A percentile compares a stretch with the other conserved stretches of the same genome.
These are phyloP conservation scores for Caenorhabditis inopinata DNA, from an alignment of 1,140 invertebrate species.

Conservation along the genomic window DNA sequence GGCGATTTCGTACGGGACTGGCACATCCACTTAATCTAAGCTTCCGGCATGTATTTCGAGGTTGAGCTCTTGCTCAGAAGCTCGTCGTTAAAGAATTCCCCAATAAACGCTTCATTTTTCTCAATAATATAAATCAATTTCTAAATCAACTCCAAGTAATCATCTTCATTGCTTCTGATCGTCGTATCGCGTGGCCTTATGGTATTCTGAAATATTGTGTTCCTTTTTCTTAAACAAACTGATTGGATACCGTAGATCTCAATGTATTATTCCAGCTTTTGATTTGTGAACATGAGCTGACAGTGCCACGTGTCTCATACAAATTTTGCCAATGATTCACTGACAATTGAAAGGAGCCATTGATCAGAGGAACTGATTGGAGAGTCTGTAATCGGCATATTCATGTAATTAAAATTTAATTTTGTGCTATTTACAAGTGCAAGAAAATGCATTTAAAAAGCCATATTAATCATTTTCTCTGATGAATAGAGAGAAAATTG, in stretches of 20 bases:
- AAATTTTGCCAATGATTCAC: not conserved
- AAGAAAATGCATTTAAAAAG: no score
- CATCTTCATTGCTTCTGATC: not conserved
- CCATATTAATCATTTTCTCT: no score
- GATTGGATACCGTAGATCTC: not conserved
- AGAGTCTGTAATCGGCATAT: not conserved
- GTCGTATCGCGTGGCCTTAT: not conserved
- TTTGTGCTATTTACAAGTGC: no score
- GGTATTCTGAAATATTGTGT: not conserved
- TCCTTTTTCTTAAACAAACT: not conserved
- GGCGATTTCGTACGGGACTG: no score
- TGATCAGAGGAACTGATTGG: not conserved
- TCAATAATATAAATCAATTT: no score
- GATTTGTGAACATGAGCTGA: not conserved
- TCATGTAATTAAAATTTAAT: no score
- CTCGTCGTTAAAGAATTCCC: no score
- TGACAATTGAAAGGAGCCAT: not conserved
- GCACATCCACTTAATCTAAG: no score
- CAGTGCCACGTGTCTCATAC: not conserved
- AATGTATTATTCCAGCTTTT: not conserved
- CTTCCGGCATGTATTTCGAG: no score
- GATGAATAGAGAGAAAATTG: no score
- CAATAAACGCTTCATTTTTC: no score
- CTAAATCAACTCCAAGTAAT: conserved; percentile 4
- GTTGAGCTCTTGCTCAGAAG: no score